phyloP scores from a whole-genome alignment of 1,140 invertebrate species.

The Myzus persicae region DNA sequence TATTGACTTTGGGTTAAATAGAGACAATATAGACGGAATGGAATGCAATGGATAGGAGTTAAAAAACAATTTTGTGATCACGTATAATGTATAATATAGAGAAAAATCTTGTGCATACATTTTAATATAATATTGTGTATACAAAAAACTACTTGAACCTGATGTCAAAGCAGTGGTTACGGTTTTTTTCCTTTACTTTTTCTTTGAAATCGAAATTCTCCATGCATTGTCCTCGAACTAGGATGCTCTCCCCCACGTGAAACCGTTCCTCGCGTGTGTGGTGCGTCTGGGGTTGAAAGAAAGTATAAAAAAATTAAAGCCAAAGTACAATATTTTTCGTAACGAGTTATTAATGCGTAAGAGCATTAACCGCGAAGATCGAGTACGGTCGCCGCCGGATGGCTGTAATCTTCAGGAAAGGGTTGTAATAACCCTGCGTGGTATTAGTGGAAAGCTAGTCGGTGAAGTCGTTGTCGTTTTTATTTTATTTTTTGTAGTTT shows the following conservation, averaged over 20 bases:
- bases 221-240: neutral
- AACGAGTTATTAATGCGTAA: constrained; percentile 59
- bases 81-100: neutral
- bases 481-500: neutral
- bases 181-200: neutral
- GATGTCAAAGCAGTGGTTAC: neutral
- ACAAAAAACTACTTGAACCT: neutral
- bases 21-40: neutral
- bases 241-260: neutral
- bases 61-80: neutral
- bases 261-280: neutral
- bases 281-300: neutral
- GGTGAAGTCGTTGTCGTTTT: neutral
- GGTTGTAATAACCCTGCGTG: neutral
- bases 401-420: constrained; percentile 47
- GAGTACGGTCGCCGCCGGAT: constrained; percentile 41
- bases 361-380: constrained; percentile 56
- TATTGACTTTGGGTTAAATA: neutral
- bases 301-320: constrained; percentile 44
- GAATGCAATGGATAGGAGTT: neutral
- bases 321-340: constrained; percentile 16
- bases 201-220: neutral
- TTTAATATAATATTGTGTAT: neutral
- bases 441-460: constrained; percentile 8
- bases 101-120: neutral